Conservation (phyloP, 2,888 invertebrate species). For the Platynereis dumerilii region DNA sequence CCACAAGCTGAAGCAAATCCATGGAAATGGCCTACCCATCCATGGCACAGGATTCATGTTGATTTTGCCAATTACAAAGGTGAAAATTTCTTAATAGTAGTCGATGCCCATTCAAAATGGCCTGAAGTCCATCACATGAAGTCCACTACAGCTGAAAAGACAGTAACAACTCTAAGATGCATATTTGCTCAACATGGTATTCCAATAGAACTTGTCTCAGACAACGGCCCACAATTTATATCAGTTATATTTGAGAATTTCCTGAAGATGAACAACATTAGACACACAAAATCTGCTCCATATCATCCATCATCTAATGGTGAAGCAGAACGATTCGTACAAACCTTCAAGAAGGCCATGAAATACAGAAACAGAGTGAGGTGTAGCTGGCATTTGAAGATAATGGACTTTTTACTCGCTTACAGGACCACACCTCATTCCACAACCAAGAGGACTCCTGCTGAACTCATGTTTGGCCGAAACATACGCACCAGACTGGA, state of each 20-base stretch:
- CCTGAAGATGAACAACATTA: conserved; percentile 33
- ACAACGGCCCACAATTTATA: conserved; percentile 34
- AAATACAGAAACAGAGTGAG: neutral
- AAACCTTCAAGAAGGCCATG: neutral
- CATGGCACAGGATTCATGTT: conserved; percentile 45
- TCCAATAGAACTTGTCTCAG: conserved; percentile 36
- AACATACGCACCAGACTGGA: neutral
- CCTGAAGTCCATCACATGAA: conserved; percentile 30
- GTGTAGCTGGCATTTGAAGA: neutral
- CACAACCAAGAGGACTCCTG: conserved; percentile 1
- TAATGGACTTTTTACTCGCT: neutral
- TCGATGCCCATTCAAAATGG: conserved; percentile 43
- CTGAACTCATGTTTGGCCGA: neutral
- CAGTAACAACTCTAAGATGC: conserved; percentile 32
- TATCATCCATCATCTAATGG: conserved; percentile 8
- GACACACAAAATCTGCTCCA: conserved; percentile 15
- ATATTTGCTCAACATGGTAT: conserved; percentile 38
- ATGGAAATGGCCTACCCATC: conserved; percentile 41
- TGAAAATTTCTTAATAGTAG: conserved; percentile 36
- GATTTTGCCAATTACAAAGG: conserved; percentile 43
- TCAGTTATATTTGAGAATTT: conserved; percentile 15
- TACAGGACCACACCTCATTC: neutral
- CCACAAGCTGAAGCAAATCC: conserved; percentile 39
- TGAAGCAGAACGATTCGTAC: neutral
- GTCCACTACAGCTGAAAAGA: conserved; percentile 31